Conservation (phyloP, 2,113 vertebrate species). For the Cryptomyrus ogoouensis region DNA sequence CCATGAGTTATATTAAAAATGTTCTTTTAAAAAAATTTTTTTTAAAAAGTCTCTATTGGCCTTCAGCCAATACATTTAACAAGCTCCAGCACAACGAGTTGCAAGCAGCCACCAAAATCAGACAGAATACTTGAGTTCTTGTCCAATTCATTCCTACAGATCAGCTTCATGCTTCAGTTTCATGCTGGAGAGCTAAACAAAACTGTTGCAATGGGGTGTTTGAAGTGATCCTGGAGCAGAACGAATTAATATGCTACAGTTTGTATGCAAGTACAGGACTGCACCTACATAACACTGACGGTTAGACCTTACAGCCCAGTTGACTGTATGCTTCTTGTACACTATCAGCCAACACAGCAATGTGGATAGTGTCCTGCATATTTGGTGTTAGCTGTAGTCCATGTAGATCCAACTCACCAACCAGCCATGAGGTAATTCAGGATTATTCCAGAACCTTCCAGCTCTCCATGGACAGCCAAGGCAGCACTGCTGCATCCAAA, state of each 20-base stretch:
- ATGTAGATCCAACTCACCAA: constrained; percentile 64
- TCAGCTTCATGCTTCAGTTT: neutral
- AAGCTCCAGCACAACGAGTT: neutral
- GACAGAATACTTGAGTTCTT: neutral
- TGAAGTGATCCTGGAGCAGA: neutral
- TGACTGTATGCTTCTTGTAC: neutral
- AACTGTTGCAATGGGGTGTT: neutral
- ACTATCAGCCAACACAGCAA: neutral
- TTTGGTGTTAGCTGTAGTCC: neutral
- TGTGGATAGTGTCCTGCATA: neutral
- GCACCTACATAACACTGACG: neutral
- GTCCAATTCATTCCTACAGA: neutral
- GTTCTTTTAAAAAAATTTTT: neutral
- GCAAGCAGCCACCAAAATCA: neutral
- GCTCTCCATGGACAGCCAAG: constrained; percentile 69
- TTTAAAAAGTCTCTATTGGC: no score
- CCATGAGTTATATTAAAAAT: no score
- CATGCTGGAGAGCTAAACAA: neutral
- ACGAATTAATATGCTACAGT: neutral
- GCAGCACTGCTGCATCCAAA: constrained; percentile 87
- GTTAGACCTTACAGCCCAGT: neutral
- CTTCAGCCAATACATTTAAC: neutral
- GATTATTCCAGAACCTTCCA: constrained; percentile 78
- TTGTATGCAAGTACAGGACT: neutral
- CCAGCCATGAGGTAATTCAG: constrained; percentile 84